Evolutionary conservation across 1,140 invertebrate species (phyloP).

Genomic region (Brachionus plicatilis): DNA sequence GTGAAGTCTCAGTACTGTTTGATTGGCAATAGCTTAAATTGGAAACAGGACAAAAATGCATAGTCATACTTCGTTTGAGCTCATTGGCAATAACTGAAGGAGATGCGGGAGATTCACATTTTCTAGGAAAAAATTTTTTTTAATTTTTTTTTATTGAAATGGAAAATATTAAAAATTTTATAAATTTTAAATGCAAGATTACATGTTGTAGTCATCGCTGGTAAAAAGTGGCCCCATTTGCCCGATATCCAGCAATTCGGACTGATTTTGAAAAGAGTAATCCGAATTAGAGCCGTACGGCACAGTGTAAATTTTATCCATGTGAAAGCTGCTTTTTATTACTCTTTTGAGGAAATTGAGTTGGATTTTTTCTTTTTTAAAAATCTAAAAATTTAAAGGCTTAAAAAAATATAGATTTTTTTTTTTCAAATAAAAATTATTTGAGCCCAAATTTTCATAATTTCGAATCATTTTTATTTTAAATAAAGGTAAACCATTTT

Average conservation of each 20-base stretch:
- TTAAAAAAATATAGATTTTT: background rate
- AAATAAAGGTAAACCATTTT: background rate
- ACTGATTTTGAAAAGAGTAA: background rate
- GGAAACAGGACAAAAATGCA: background rate
- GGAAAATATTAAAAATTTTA: background rate
- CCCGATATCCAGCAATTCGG: background rate
- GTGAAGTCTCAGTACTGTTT: slow-evolving; percentile 6
- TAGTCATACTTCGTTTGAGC: background rate
- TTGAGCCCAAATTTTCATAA: background rate
- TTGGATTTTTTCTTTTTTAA: background rate
- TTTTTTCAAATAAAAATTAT: background rate
- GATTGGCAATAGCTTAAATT: background rate
- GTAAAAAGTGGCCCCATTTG: background rate
- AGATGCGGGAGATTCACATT: background rate
- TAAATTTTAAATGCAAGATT: background rate
- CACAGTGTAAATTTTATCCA: background rate
- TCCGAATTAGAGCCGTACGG: background rate
- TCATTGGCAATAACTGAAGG: background rate
- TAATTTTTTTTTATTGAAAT: background rate
- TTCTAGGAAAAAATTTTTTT: background rate
- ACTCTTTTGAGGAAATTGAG: background rate
- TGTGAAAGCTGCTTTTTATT: background rate
- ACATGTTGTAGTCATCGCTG: background rate
- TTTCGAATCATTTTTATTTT: background rate
- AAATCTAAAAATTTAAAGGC: background rate